Evolutionary conservation across 1,140 invertebrate genomes (phyloP), one percentile per base, ranked within the genome.

Genomic region (Papilio glaucus): DNA sequence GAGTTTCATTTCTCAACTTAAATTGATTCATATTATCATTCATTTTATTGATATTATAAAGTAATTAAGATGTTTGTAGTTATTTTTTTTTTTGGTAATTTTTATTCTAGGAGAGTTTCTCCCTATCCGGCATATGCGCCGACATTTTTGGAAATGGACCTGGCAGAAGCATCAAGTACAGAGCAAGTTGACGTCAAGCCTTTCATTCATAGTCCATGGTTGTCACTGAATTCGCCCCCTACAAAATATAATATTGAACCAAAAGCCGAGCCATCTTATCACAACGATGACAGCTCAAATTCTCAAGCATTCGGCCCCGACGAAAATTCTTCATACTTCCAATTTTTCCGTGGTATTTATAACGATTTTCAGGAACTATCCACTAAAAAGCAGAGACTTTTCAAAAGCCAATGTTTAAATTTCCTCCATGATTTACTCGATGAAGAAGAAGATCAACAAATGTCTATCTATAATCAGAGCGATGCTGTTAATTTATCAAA

Each of bases 301-400:
- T 85, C 83, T 4, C 73, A 78, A 5, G 74, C 81, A 9, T 90
- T 90, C 79, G 77, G 74, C 0, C 73, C 87, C 4, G 90, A 92
- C 62, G 90, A 92, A 37, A 90, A 82, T 69, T 82, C 81, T n/a
- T 87, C 88, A 0, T 92, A 84, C 72, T 92, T 92, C 62, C 90
- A 92, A n/a, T 92, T 92, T 78, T 92, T 92, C 72, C 82, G 87
- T 1, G 85, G 89, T 2, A 83, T 92, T n/a, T 75, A 91, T 68
- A 77, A 77, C 60, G 90, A 92, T 63, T 92, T 88, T 67, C 80
- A 82, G 42, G 87, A 85, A 61, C 72, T 92, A 6, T 71, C 85
- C 1, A n/a, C 77, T 0, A 78, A 75, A 8, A 85, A 85, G 41
- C 87, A 87, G 73, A 75, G 90, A 21, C 69, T 79, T 13, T 92